Evolutionary conservation across 2,797 vertebrate genomes (phyloP).

Genomic region (Oreortyx pictus): DNA sequence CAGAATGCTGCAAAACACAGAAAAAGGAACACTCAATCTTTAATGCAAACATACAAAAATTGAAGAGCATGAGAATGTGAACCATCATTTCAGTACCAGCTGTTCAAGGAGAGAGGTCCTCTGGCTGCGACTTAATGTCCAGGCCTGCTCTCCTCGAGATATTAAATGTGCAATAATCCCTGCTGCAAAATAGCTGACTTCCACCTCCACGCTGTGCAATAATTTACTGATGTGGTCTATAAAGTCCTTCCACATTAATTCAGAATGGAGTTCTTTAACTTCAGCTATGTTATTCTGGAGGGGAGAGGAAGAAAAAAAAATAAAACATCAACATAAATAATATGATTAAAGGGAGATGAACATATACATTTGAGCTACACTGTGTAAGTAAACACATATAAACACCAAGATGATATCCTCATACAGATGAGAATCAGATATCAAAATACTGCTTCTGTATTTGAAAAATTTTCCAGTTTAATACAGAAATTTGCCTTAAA

Average conservation of each 20-base stretch:
- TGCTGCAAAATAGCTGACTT: constrained; percentile 98
- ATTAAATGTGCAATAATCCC: constrained; percentile 98
- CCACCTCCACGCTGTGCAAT: constrained; percentile 95
- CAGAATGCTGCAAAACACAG: constrained; percentile 87
- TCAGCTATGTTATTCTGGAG: constrained; percentile 97
- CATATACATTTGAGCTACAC: neutral
- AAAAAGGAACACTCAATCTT: constrained; percentile 36
- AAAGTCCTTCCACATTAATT: constrained; percentile 97
- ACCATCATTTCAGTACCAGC: constrained; percentile 83
- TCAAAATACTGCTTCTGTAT: neutral
- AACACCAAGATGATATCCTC: neutral
- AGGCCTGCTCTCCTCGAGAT: constrained; percentile 92
- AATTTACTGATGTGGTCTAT: constrained; percentile 95
- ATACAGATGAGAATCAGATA: neutral
- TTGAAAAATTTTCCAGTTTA: neutral
- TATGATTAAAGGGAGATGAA: fast-evolving
- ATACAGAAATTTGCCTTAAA: neutral
- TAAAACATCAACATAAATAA: neutral
- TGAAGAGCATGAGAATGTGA: constrained; percentile 36
- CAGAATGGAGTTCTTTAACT: constrained; percentile 93
- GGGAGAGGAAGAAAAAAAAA: fast-evolving
- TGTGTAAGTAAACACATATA: neutral
- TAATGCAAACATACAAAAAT: constrained; percentile 12
- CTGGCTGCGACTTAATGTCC: constrained; percentile 88
- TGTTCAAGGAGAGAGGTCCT: constrained; percentile 90